Evolutionary conservation across 2,113 vertebrate species (phyloP).

Genomic region (Siniperca chuatsi): DNA sequence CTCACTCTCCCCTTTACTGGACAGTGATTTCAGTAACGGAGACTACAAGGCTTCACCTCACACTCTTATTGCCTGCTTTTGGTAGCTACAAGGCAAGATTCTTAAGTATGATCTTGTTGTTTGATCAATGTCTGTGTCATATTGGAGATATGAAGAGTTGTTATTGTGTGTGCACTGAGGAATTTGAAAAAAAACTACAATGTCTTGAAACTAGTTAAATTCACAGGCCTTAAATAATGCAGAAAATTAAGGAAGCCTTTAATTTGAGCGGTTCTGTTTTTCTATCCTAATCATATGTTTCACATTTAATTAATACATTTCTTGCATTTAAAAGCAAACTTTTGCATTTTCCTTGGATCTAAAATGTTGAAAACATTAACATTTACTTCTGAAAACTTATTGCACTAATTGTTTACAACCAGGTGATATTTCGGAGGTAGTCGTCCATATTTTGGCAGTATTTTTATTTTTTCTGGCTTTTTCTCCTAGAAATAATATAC

Average conservation of each 20-base stretch:
- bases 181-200: not conserved
- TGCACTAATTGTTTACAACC: not conserved
- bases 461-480: not conserved
- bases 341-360: not conserved
- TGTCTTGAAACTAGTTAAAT: not conserved
- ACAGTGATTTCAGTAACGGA: not conserved
- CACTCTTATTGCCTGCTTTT: not conserved
- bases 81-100: not conserved
- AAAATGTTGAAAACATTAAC: no score
- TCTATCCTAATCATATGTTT: not conserved
- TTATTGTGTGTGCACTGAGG: not conserved
- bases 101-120: not conserved
- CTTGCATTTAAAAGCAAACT: not conserved
- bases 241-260: not conserved
- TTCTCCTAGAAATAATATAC: not conserved
- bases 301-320: not conserved
- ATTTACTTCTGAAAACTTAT: no score
- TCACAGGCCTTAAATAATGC: not conserved
- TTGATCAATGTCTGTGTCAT: not conserved
- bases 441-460: not conserved
- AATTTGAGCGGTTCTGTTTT: not conserved
- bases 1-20: not conserved
- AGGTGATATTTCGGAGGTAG: not conserved
- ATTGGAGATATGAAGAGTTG: not conserved
- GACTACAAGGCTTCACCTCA: not conserved